Base-by-base conservation (phyloP, 2,113 vertebrate species). In the Mobula hypostoma region DNA sequence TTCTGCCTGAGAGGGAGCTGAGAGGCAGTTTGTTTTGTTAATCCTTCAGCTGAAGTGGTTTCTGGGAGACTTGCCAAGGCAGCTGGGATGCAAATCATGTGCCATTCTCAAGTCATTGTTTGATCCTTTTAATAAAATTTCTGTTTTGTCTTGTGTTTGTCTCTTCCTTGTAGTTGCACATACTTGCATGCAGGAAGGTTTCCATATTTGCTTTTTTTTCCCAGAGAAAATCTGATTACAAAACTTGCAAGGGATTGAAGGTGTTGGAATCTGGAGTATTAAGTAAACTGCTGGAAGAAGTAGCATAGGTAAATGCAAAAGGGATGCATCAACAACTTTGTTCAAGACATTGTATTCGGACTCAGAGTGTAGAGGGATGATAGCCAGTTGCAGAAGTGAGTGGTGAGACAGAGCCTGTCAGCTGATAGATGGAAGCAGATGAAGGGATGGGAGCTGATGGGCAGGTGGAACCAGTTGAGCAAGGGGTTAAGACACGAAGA, bases 41-140 rank as follows among this genome's bases (percentile, higher is more conserved):
- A 88, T 88, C 58, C 58, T 88, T 3, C 58, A n/a, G 58, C 32
- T 90, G 85, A 90, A 90, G 85, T 90, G 63, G 85, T 90, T 66
- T 68, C 85, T 19, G 29, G 85, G 85, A 90, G 29, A 63, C 27
- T n/a, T 32, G 85, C 85, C 85, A 90, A 90, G 85, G 85, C 85
- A 90, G n/a, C 85, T 90, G 85, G 61, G 61, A n/a, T 14, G 32
- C 27, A 90, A n/a, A 90, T 90, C 85, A 66, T 68, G 27, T 90
- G 61, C 29, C 27, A 24, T 61, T 87, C n/a, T 32, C 61, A 32
- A 66, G 85, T 90, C 85, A 90, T 15, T 90, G 32, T 32, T 11
- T 61, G 56, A 61, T 29, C 27, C 79, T 36, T 87, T 87, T 61
- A 27, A 61, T 29, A 29, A 12, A 90, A 90, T 19, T 32, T n/a